Evolutionary conservation across 1,140 invertebrate genomes (phyloP), one percentile per base, ranked within the genome.

Genomic region (Heliconius hewitsoni): DNA sequence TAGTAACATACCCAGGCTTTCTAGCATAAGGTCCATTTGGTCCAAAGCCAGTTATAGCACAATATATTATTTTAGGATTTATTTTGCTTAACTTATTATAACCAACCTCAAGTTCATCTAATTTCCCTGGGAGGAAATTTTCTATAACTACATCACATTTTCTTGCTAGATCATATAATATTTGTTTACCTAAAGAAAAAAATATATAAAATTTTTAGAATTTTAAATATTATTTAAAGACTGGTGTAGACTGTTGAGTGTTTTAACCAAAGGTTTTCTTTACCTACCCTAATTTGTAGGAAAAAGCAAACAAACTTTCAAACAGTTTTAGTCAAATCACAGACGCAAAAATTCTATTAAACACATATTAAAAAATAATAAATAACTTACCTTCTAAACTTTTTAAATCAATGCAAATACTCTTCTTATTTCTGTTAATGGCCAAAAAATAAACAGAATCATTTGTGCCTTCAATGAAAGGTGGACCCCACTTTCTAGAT

Each of bases 351-450:
- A n/a, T 11, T 60, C 2, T 11, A 60, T 27, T 60, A 13, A 60
- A 3, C 3, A n/a, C 8, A 2, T 23, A 60, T 60, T 23, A 13
- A 71, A 76, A 78, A 81, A 57, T 66, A 79, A 66, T 77, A 71
- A 76, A 77, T 37, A 6, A 82, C 88, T 89, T 90, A 95, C 94
- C 94, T 91, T 96, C 91, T 37, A 87, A 72, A 27, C 95, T 94
- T 88, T 98, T 98, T 2, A 99, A 92, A 92, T 99, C 96, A 66
- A 99, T 95, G 84, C 97, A 98, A 71, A 99, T 95, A 91, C 98
- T 99, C 91, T 98, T 98, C 93, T 99, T 99, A 91, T 99, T 99
- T 82, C 99, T 96, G 94, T 99, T 99, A 0, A 98, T 95, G 46
- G 97, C 95, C 8, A 98, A 87, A 92, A 98, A 99, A 89, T 99